A percentile compares a stretch with the other conserved stretches of the same genome.
Evolutionary conservation across 2,113 vertebrate genomes (phyloP).

Genomic region (Oreochromis spilurus): DNA sequence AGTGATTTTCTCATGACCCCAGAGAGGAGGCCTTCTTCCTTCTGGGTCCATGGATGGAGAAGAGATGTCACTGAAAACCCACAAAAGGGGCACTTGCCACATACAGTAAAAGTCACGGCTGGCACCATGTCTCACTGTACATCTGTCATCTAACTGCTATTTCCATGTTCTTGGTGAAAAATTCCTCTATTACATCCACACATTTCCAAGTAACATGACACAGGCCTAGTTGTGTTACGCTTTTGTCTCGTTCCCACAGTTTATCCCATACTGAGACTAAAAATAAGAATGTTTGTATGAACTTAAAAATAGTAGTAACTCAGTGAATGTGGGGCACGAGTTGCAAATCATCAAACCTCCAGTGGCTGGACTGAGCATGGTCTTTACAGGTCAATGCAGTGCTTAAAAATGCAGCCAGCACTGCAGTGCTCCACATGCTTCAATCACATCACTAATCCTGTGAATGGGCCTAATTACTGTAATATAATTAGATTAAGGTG

Average conservation of each 20-base stretch:
- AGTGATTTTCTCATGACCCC: conserved; percentile 86
- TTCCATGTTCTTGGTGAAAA: background rate
- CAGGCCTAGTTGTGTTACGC: background rate
- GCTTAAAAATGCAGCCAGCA: conserved; percentile 30
- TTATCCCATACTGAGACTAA: background rate
- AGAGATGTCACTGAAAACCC: conserved; percentile 11
- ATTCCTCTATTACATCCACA: background rate
- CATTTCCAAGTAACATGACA: background rate
- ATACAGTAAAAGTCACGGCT: background rate
- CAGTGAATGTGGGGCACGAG: conserved; percentile 45
- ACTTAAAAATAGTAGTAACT: conserved; percentile 44
- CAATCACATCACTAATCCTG: conserved; percentile 50
- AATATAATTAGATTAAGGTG: conserved; percentile 44
- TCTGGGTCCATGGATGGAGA: conserved; percentile 47
- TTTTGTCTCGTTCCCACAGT: conserved; percentile 20
- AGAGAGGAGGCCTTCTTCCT: conserved; percentile 53
- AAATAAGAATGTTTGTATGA: conserved; percentile 21
- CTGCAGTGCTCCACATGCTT: conserved; percentile 31
- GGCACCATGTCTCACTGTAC: background rate
- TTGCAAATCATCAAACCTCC: conserved; percentile 1
- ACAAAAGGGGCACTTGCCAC: background rate
- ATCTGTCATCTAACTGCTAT: background rate
- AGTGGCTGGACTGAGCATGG: background rate
- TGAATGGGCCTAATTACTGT: conserved; percentile 45
- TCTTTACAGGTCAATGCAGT: conserved; percentile 30